Evolutionary conservation across 2,888 invertebrate genomes (phyloP).

Genomic region (Cyrtodaria siliqua): DNA sequence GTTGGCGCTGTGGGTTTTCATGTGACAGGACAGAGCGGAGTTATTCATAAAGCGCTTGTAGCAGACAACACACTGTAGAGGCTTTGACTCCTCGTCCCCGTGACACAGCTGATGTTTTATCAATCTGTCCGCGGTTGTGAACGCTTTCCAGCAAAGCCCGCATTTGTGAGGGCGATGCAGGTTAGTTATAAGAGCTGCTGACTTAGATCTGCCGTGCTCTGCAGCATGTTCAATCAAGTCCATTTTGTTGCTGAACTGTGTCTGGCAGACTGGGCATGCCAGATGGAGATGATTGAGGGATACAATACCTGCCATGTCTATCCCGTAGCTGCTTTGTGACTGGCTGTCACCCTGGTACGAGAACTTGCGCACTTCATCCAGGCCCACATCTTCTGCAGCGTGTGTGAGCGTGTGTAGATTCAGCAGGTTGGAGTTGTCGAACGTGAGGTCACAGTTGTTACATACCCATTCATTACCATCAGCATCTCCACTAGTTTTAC

Average conservation of each 20-base stretch:
- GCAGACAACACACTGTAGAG: slow-evolving; percentile 88
- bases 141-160: slow-evolving; percentile 89
- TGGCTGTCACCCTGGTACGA: slow-evolving; percentile 32
- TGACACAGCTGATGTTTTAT: slow-evolving; percentile 90
- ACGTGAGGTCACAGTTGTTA: slow-evolving; percentile 83
- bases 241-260: slow-evolving; percentile 83
- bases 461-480: slow-evolving; percentile 72
- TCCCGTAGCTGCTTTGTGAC: background rate
- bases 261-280: slow-evolving; percentile 85
- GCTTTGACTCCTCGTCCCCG: slow-evolving; percentile 89
- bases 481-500: slow-evolving; percentile 78
- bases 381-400: slow-evolving; percentile 85
- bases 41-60: slow-evolving; percentile 89
- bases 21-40: slow-evolving; percentile 91
- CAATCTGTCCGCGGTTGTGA: slow-evolving; percentile 89
- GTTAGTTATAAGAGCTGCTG: slow-evolving; percentile 58
- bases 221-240: slow-evolving; percentile 87
- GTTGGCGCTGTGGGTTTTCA: slow-evolving; percentile 89
- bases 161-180: slow-evolving; percentile 88
- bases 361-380: slow-evolving; percentile 74
- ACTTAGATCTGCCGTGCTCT: slow-evolving; percentile 71
- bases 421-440: slow-evolving; percentile 86
- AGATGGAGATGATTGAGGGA: slow-evolving; percentile 52
- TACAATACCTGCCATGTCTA: slow-evolving; percentile 3
- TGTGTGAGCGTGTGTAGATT: slow-evolving; percentile 88